Base-by-base conservation (phyloP, 2,797 vertebrate genomes). In the Coendou prehensilis region DNA sequence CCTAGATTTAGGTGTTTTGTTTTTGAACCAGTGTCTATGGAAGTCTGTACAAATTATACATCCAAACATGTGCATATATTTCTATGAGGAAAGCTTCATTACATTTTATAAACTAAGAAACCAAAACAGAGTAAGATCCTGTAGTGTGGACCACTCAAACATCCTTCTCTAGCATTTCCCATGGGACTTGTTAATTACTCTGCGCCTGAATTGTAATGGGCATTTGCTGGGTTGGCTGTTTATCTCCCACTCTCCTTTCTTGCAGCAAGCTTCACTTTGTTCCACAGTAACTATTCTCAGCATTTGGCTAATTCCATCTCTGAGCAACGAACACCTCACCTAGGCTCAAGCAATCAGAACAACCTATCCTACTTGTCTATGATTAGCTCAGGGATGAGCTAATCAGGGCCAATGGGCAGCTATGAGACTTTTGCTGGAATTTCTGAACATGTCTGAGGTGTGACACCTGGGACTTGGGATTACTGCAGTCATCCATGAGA, bases 31-130 rank as follows among this genome's bases (percentile, higher is more conserved):
- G 54, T n/a, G 41, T 15, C 18, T 23, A 63, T 47, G 28, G 59
- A 91, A 59, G 8, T 52, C 9, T 87, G 52, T 71, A 15, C 8
- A 94, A 95, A 90, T 85, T 73, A 94, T 76, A 78, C 17, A 52
- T 28, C 7, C 50, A 81, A 93, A 64, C 67, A 6, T 71, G 28
- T 73, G 9, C 67, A 59, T 50, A 30, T 86, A 26, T 86, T 81
- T 92, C 85, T 89, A 76, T 92, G 14, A 90, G 80, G 69, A 89
- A 91, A 76, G 7, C 18, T 59, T 83, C 23, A 91, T 85, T 50
- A 75, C 61, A 91, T 91, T 83, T 90, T 88, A 63, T 17, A 41
- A 41, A 33, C 75, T 50, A 78, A 64, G 67, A 23, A 88, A 78
- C 47, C n/a, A 37, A 57, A 94, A 96, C 84, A 75, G 30, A 30